Conservation (phyloP, 2,888 invertebrate species). For the Axea sp. region DNA sequence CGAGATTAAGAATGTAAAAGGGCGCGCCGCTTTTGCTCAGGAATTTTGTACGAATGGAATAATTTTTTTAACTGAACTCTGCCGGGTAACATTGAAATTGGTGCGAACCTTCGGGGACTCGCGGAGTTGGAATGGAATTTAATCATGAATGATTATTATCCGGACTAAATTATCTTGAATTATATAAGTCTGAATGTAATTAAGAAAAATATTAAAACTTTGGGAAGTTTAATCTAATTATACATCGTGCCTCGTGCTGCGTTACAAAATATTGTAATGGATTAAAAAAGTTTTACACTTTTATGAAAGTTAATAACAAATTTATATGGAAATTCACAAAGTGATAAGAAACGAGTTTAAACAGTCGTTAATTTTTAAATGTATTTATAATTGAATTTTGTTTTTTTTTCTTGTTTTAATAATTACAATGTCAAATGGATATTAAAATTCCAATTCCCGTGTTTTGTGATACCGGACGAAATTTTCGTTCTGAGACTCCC, state of each 20-base stretch:
- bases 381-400: conserved; percentile 47
- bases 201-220: conserved; percentile 60
- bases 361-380: conserved; percentile 50
- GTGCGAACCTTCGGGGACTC: conserved; percentile 52
- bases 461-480: conserved; percentile 1
- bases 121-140: conserved; percentile 56
- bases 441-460: conserved; percentile 12
- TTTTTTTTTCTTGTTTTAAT: conserved; percentile 26
- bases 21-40: conserved; percentile 10
- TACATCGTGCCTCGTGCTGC: conserved; percentile 39
- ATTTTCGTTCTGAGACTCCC: conserved; percentile 1
- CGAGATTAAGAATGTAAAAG: conserved; percentile 49
- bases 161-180: conserved; percentile 57
- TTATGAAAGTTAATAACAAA: conserved; percentile 57
- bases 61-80: conserved; percentile 48
- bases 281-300: conserved; percentile 52
- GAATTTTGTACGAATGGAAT: conserved; percentile 46
- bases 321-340: conserved; percentile 55
- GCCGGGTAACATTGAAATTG: conserved; percentile 50
- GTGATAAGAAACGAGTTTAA: conserved; percentile 46
- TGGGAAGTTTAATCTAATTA: conserved; percentile 53
- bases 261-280: conserved; percentile 57
- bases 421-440: conserved; percentile 15
- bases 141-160: conserved; percentile 60
- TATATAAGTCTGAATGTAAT: conserved; percentile 59